Conservation (phyloP, 1,140 invertebrate species). For the Neuroterus valhalla region DNA sequence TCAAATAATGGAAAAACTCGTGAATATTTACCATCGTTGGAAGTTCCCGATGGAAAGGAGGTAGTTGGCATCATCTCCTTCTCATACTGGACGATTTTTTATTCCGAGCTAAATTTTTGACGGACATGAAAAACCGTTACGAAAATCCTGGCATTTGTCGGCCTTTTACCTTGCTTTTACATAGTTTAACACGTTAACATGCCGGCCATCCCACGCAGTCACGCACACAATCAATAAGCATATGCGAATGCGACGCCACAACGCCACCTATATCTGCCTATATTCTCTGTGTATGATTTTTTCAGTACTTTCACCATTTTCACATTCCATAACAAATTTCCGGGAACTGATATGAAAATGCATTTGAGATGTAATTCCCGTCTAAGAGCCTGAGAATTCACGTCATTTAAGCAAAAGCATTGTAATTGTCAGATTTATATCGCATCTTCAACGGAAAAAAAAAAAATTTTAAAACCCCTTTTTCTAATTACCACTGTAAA, state of each 20-base stretch:
- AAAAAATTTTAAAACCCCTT: no score
- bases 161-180: conserved; percentile 57
- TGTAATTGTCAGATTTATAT: no score
- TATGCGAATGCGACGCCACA: conserved; percentile 41
- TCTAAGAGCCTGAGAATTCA: no score
- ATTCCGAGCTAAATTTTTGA: conserved; percentile 48
- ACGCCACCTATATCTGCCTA: conserved; percentile 16
- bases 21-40: conserved; percentile 65
- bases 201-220: conserved; percentile 63
- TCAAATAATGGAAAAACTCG: conserved; percentile 22
- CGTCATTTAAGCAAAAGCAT: no score
- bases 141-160: conserved; percentile 64
- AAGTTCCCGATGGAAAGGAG: conserved; percentile 66
- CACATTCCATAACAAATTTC: no score
- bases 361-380: no score
- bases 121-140: conserved; percentile 64
- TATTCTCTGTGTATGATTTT: background rate
- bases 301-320: no score
- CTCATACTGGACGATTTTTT: conserved; percentile 60
- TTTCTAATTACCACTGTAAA: no score
- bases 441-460: no score
- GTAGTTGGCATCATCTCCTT: conserved; percentile 72
- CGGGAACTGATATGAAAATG: no score
- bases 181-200: conserved; percentile 46
- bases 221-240: conserved; percentile 62